Conservation (phyloP, 2,888 invertebrate genomes). For the Brassicogethes aeneus region DNA sequence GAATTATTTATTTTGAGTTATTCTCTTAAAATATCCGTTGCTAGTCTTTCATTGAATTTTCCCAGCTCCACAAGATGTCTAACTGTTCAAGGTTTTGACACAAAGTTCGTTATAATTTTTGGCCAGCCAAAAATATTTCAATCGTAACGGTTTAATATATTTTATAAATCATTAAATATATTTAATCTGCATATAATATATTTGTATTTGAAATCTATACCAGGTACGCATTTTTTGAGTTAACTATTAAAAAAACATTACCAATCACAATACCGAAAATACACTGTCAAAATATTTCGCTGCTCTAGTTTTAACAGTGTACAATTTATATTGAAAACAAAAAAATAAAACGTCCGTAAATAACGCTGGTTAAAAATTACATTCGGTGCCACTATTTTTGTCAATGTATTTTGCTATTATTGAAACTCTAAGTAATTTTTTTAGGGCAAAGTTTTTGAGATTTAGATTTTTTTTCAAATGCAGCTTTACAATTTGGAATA, state of each 20-base stretch:
- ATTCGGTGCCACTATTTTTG: no score
- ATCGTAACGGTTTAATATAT: conserved; percentile 6
- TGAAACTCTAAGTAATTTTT: no score
- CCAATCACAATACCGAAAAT: conserved; percentile 13
- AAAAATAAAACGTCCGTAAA: conserved; percentile 1
- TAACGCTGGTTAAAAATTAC: conserved; percentile 4
- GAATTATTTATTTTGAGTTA: no score
- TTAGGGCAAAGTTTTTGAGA: no score
- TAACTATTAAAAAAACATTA: conserved; percentile 10
- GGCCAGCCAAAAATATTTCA: conserved; percentile 21
- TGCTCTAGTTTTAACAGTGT: conserved; percentile 6
- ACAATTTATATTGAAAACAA: conserved; percentile 14
- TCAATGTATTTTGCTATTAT: no score
- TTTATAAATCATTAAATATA: background rate
- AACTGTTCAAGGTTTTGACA: no score
- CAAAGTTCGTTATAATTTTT: no score
- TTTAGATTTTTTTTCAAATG: no score
- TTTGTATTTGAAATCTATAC: conserved; percentile 5
- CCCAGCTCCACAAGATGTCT: no score
- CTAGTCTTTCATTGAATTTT: no score
- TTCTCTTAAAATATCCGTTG: no score
- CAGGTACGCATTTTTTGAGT: conserved; percentile 29
- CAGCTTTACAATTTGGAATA: no score
- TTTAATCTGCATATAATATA: background rate
- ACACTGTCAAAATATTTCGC: background rate